A percentile compares a stretch with the other conserved stretches of the same genome.
Conservation (phyloP, 2,113 vertebrate species). For the Pelecanoides urinatrix region DNA sequence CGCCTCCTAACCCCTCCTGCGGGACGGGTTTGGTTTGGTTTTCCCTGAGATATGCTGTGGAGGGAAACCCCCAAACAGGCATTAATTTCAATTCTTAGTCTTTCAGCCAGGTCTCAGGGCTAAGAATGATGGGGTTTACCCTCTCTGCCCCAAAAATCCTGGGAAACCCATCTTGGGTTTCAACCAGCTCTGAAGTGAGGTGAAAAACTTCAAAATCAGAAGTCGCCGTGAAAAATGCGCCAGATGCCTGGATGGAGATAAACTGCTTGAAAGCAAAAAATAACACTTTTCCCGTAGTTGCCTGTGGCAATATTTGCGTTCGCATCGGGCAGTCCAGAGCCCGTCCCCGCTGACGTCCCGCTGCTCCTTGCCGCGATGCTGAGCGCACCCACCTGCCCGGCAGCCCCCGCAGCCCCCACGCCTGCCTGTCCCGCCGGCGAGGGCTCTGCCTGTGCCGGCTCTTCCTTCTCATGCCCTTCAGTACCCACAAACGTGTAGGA, state of each 20-base stretch:
- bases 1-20: not conserved
- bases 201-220: not conserved
- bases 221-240: not conserved
- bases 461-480: not conserved
- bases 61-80: not conserved
- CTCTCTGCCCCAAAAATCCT: not conserved
- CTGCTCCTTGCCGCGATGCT: not conserved
- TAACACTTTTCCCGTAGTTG: not conserved
- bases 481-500: not conserved
- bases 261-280: not conserved
- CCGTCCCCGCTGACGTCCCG: not conserved
- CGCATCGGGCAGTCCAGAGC: not conserved
- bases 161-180: not conserved
- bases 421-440: accelerated
- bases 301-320: not conserved
- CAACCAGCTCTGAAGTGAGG: not conserved
- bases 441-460: not conserved
- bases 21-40: not conserved
- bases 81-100: not conserved
- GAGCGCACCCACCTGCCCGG: accelerated
- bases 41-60: not conserved
- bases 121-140: not conserved
- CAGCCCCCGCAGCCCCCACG: not conserved
- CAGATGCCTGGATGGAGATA: not conserved
- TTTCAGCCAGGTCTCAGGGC: not conserved